These are phyloP conservation scores for Cephus cinctus DNA, from an alignment of 1,140 invertebrate genomes.

Conservation along the genomic window DNA sequence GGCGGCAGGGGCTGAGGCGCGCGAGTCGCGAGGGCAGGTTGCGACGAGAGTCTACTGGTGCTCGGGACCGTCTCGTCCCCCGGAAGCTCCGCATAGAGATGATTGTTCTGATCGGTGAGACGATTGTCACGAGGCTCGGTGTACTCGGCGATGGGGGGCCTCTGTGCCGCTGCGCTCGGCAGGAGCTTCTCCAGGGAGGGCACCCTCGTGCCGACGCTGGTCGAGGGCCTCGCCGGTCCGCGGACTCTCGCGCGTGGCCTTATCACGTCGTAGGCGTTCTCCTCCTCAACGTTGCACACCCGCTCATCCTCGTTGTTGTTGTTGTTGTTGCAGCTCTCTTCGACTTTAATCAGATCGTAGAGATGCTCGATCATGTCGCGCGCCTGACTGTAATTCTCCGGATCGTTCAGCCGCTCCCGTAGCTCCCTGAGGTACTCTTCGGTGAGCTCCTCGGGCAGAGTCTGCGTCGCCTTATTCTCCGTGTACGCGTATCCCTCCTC, in stretches of 20 bases:
- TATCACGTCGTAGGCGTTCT: constrained; percentile 68
- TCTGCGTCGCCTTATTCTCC: constrained; percentile 70
- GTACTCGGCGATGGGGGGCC: constrained; percentile 55
- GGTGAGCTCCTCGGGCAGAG: constrained; percentile 72
- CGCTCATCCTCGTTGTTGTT: constrained; percentile 44
- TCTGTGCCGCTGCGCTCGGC: constrained; percentile 42
- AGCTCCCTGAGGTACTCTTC: constrained; percentile 70
- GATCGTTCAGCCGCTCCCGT: constrained; percentile 68
- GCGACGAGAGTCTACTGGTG: constrained; percentile 45
- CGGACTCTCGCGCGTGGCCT: constrained; percentile 49
- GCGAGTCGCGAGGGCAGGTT: constrained; percentile 43
- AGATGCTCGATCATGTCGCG: constrained; percentile 76
- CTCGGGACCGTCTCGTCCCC: constrained; percentile 52
- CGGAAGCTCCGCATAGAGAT: constrained; percentile 57
- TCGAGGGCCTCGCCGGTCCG: constrained; percentile 52
- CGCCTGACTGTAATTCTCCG: constrained; percentile 71
- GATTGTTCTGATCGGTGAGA: constrained; percentile 48
- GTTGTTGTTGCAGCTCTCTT: constrained; percentile 68
- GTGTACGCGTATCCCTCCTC: constrained; percentile 54
- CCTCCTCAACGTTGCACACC: constrained; percentile 52
- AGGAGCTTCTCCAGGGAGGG: constrained; percentile 64
- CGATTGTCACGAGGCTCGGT: constrained; percentile 54
- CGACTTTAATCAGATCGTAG: constrained; percentile 75
- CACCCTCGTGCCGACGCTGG: constrained; percentile 62
- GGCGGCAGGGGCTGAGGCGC: constrained; percentile 43